These are phyloP conservation scores for Nautilus pompilius DNA, from an alignment of 1,140 invertebrate genomes.

Conservation along the genomic window DNA sequence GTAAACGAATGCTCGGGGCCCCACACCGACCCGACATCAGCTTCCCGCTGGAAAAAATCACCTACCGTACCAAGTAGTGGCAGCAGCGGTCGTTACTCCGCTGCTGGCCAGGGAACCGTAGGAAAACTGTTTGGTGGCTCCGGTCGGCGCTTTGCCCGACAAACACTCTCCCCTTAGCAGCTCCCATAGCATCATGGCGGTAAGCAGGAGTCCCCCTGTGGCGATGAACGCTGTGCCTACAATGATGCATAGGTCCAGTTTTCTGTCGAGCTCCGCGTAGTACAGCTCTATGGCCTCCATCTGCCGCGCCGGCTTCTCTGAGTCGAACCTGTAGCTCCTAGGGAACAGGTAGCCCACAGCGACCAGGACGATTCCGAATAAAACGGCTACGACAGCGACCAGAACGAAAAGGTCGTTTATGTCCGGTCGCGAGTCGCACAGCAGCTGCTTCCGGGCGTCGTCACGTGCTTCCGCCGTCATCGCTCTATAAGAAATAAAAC, in stretches of 20 bases:
- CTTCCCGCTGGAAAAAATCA: no score
- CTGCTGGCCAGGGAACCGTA: no score
- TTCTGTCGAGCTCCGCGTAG: slow-evolving; percentile 7
- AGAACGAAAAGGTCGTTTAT: slow-evolving; percentile 4
- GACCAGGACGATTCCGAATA: slow-evolving; percentile 7
- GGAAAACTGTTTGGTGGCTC: no score
- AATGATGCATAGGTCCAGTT: slow-evolving; percentile 10
- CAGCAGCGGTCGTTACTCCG: no score
- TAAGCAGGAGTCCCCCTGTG: slow-evolving; percentile 7
- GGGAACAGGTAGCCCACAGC: slow-evolving; percentile 10
- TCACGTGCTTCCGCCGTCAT: neutral
- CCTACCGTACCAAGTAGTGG: no score
- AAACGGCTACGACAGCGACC: slow-evolving; percentile 8
- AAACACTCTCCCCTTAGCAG: no score
- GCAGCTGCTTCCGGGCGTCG: neutral
- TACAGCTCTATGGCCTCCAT: slow-evolving; percentile 16
- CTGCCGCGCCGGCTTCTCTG: slow-evolving; percentile 11
- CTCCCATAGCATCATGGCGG: no score
- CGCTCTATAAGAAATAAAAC: no score
- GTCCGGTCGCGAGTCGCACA: neutral
- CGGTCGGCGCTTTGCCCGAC: no score
- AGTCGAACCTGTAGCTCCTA: slow-evolving; percentile 10
- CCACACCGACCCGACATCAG: no score
- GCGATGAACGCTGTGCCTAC: slow-evolving; percentile 16
- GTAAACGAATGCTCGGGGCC: no score